Evolutionary conservation across 37 sponge, comb jelly and placozoan species (phyloP).

Genomic region (Dysidea cf. avara): DNA sequence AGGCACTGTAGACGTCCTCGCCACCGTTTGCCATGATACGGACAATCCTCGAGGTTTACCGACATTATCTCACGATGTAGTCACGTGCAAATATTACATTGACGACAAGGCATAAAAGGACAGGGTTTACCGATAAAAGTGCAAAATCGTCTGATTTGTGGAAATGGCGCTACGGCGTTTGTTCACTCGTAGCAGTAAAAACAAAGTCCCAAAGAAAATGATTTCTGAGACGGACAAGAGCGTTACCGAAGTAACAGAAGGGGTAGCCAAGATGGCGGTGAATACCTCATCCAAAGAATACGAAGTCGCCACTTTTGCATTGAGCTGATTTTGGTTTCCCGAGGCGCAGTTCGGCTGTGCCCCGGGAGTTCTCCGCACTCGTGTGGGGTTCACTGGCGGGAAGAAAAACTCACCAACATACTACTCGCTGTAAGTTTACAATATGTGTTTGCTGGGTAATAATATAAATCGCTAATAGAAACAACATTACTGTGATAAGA

Average conservation of each 20-base stretch:
- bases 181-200: too few relatives aligned
- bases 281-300: neutral
- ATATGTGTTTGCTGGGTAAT: neutral
- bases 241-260: neutral
- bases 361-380: conserved; percentile 87
- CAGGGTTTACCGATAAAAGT: too few relatives aligned
- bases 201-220: neutral
- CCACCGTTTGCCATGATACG: conserved; percentile 23
- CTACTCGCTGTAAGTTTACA: conserved; percentile 80
- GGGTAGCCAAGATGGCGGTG: neutral
- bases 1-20: conserved; percentile 10
- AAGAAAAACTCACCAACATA: conserved; percentile 86
- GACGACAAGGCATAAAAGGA: too few relatives aligned
- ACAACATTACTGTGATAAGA: too few relatives aligned
- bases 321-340: conserved; percentile 99
- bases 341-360: conserved; percentile 97
- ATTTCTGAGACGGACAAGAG: neutral
- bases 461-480: too few relatives aligned
- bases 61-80: too few relatives aligned
- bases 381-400: conserved; percentile 95
- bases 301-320: conserved; percentile 89
- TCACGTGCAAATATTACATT: too few relatives aligned
- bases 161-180: too few relatives aligned
- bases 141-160: too few relatives aligned
- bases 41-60: neutral